A percentile compares a stretch with the other conserved stretches of the same genome.
Evolutionary conservation across 2,888 invertebrate genomes (phyloP).

Genomic region (Ectemnius cavifrons): DNA sequence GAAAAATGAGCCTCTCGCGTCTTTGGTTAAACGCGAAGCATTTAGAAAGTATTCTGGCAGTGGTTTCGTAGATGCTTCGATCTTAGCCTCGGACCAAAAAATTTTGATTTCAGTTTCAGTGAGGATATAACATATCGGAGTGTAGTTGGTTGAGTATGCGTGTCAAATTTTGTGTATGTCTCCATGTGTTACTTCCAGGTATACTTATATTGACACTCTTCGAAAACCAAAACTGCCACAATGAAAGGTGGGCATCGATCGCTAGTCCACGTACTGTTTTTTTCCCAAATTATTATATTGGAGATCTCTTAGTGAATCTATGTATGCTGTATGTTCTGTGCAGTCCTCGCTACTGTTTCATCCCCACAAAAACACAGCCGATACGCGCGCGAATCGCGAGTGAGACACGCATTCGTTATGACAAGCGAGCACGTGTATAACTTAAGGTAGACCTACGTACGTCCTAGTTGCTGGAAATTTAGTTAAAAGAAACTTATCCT

Average conservation of each 20-base stretch:
- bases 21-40: constrained; percentile 76
- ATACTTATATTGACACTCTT: not conserved
- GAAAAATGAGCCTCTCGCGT: constrained; percentile 77
- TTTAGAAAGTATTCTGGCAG: constrained; percentile 75
- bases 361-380: constrained; percentile 33
- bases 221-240: not conserved
- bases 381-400: constrained; percentile 4
- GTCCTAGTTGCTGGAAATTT: constrained; percentile 62
- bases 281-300: too few species aligned
- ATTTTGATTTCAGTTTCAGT: constrained; percentile 71
- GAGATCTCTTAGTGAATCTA: constrained; percentile 9
- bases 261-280: not conserved
- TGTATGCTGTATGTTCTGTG: constrained; percentile 2
- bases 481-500: constrained; percentile 70
- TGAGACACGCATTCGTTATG: constrained; percentile 10
- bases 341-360: constrained; percentile 23
- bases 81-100: constrained; percentile 72
- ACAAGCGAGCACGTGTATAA: constrained; percentile 43
- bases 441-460: constrained; percentile 45
- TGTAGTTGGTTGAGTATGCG: constrained; percentile 29
- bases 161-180: constrained; percentile 9
- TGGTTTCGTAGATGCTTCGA: constrained; percentile 76
- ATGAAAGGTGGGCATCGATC: constrained; percentile 4
- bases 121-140: constrained; percentile 45
- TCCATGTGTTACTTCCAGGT: not conserved